These are phyloP conservation scores for Eupithecia centaureata DNA, from an alignment of 2,888 invertebrate species.

Conservation along the genomic window DNA sequence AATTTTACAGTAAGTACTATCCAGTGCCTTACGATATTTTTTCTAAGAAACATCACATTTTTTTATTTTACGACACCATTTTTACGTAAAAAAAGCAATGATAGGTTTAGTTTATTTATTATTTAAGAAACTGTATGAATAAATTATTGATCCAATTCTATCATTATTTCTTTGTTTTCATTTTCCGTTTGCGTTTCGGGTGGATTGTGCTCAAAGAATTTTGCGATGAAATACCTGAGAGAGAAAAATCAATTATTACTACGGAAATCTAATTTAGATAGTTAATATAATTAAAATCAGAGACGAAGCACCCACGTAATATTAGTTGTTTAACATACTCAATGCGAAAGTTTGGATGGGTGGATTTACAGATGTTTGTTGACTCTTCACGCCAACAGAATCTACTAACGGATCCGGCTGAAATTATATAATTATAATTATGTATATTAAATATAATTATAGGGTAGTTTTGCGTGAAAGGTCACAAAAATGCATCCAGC, in stretches of 20 bases:
- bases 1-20: background rate
- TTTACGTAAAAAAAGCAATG: background rate
- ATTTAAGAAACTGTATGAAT: constrained; percentile 7
- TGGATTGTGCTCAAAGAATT: constrained; percentile 62
- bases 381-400: too few species aligned
- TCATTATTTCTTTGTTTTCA: constrained; percentile 13
- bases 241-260: constrained; percentile 29
- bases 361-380: too few species aligned
- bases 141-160: constrained; percentile 14
- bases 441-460: too few species aligned
- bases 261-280: background rate
- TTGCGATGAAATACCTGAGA: constrained; percentile 77
- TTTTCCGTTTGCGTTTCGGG: constrained; percentile 12
- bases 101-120: constrained; percentile 1
- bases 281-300: too few species aligned
- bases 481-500: too few species aligned
- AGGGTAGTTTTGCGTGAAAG: too few species aligned
- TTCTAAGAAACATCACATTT: background rate
- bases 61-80: background rate
- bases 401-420: too few species aligned
- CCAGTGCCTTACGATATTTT: background rate
- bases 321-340: too few species aligned
- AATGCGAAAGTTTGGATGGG: too few species aligned
- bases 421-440: too few species aligned
- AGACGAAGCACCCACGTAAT: too few species aligned